These are phyloP conservation scores for Orius laevigatus DNA, from an alignment of 1,140 invertebrate genomes.

Conservation along the genomic window DNA sequence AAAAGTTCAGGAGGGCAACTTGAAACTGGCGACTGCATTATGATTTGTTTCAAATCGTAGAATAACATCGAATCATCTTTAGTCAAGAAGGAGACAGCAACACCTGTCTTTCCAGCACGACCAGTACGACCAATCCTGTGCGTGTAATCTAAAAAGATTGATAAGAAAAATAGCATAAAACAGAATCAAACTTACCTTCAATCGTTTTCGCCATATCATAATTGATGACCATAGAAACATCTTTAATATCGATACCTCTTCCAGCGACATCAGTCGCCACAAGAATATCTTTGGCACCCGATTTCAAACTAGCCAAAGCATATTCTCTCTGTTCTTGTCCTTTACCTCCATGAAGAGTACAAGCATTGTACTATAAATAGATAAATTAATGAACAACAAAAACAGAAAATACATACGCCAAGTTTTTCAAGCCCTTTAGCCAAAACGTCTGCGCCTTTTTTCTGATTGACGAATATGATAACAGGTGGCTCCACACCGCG, in stretches of 20 bases:
- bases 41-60: constrained; percentile 91
- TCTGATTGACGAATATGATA: constrained; percentile 99
- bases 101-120: constrained; percentile 92
- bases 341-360: constrained; percentile 97
- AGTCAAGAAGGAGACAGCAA: constrained; percentile 90
- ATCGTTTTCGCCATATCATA: constrained; percentile 99
- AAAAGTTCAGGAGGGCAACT: constrained; percentile 90
- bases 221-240: constrained; percentile 96
- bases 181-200: constrained; percentile 45
- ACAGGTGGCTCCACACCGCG: constrained; percentile 87
- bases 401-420: constrained; percentile 39
- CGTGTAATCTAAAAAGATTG: constrained; percentile 67
- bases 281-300: constrained; percentile 88
- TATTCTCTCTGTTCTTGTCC: constrained; percentile 99
- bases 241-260: constrained; percentile 99
- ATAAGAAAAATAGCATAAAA: neutral
- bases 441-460: constrained; percentile 96
- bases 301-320: constrained; percentile 88
- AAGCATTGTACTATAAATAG: constrained; percentile 65
- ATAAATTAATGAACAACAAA: constrained; percentile 8
- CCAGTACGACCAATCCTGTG: constrained; percentile 99
- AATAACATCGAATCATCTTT: constrained; percentile 92
- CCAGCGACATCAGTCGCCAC: constrained; percentile 99
- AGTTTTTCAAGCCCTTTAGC: constrained; percentile 95
- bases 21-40: constrained; percentile 81